Evolutionary conservation across 2,797 vertebrate species (phyloP).

Genomic region (Chrysocyon brachyurus): DNA sequence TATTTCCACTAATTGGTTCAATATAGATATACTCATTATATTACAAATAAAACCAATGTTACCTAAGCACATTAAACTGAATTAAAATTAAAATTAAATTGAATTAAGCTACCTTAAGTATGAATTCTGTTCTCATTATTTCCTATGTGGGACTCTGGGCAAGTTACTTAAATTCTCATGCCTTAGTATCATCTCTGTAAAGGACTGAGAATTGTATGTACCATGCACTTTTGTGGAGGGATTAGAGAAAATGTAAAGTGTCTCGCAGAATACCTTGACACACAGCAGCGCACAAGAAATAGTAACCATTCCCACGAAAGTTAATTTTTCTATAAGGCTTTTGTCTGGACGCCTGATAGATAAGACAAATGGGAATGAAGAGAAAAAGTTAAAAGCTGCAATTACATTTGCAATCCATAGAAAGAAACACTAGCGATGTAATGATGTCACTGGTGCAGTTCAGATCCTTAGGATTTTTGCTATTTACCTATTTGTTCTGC

Average conservation of each 20-base stretch:
- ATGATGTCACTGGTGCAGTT: not conserved
- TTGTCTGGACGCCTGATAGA: not conserved
- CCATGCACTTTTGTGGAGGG: not conserved
- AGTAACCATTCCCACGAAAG: not conserved
- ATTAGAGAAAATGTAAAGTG: slow-evolving; percentile 25
- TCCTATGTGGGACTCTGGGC: not conserved
- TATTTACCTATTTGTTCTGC: slow-evolving; percentile 8
- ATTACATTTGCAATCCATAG: not conserved
- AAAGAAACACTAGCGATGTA: not conserved
- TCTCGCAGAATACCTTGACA: not conserved
- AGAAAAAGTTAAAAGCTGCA: not conserved
- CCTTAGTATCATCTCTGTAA: not conserved
- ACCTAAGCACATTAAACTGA: not conserved
- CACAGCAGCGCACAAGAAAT: not conserved
- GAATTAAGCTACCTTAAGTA: not conserved
- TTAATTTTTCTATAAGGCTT: not conserved
- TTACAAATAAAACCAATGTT: not conserved
- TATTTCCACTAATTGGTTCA: not conserved
- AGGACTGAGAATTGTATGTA: not conserved
- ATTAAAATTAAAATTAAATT: not conserved
- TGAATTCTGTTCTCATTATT: slow-evolving; percentile 38
- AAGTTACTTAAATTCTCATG: not conserved
- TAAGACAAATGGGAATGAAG: not conserved
- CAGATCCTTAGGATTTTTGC: not conserved
- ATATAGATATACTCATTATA: not conserved